Evolutionary conservation across 2,888 invertebrate species (phyloP), one percentile per base, ranked within the genome.

Genomic region (Baronia brevicornis): DNA sequence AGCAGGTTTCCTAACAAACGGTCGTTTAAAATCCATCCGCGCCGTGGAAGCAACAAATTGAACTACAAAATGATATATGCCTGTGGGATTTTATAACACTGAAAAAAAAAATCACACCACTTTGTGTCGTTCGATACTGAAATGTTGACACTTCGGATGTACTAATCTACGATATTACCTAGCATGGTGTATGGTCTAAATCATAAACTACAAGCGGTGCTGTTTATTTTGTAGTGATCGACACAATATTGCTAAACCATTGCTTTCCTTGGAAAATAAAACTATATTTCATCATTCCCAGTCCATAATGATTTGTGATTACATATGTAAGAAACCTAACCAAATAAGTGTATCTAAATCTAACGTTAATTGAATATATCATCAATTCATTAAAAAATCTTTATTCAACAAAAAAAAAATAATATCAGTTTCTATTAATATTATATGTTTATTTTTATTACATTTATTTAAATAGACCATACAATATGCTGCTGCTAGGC

Each of bases 161-260:
- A 64, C 60, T 66, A 65, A 70, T 72, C 60, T 62, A 53, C 58
- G 51, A 53, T 60, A 60, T 60, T 63, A 54, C 57, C 55, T 58
- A 43, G 47, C 37, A 51, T 50, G 21, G 28, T 13, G 31, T 36
- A 13, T 43, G 52, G 59, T 33, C 0, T 11, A 59, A 59, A 46
- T 38, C 8, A 51, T 1, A 15, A 43, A 36, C 28, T 22, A 15
- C 5, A 5, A 24, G 22, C 18, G 14, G 3, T 2, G 21, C 13
- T 12, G 3, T 10, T 25, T 3, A 15, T 7, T 10, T 11, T 18
- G 1, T 10, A 27, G 9, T 9, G 4, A 5, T 1, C 18, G 9
- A 28, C n/a, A 19, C 10, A 18, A 29, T 14, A 14, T 28, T 1
- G 17, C 5, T 3, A 17, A 5, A 8, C 2, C 6, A 12, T 25